A percentile compares a stretch with the other conserved stretches of the same genome.
phyloP scores from a whole-genome alignment of 2,888 invertebrate species.

The Drosophila pegasa region DNA sequence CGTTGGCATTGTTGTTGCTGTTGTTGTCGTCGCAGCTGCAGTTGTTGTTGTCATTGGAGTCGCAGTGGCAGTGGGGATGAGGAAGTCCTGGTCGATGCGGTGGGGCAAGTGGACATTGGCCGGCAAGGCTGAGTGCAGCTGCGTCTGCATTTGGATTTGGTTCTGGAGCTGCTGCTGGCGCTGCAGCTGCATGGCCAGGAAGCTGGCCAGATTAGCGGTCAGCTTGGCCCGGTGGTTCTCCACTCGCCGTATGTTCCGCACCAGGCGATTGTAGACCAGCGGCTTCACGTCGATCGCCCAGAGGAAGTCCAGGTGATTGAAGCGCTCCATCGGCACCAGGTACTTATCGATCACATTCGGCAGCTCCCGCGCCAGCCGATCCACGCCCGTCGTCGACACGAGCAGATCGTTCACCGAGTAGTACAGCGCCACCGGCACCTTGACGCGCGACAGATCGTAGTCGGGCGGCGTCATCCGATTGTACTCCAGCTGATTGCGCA shows the following conservation, averaged over 20 bases:
- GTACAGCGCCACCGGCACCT: slow-evolving; percentile 86
- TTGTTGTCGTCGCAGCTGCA: slow-evolving; percentile 8
- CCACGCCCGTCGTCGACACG: slow-evolving; percentile 87
- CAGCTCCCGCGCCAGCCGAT: slow-evolving; percentile 86
- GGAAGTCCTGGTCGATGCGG: slow-evolving; percentile 32
- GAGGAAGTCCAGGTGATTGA: slow-evolving; percentile 87
- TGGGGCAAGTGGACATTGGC: slow-evolving; percentile 63
- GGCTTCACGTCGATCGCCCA: slow-evolving; percentile 86
- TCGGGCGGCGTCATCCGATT: slow-evolving; percentile 86
- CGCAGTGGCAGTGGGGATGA: slow-evolving; percentile 12
- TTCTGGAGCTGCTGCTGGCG: slow-evolving; percentile 69
- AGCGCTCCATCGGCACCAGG: slow-evolving; percentile 86
- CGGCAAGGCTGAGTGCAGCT: slow-evolving; percentile 51
- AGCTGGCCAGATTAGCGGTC: slow-evolving; percentile 68
- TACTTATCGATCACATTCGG: slow-evolving; percentile 86
- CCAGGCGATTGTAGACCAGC: slow-evolving; percentile 85
- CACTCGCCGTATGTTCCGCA: slow-evolving; percentile 82
- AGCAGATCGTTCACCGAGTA: slow-evolving; percentile 88
- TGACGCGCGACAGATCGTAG: slow-evolving; percentile 86
- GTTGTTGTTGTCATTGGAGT: slow-evolving; percentile 18
- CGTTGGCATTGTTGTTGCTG: neutral
- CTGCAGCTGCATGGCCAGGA: slow-evolving; percentile 72
- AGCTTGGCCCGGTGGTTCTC: slow-evolving; percentile 82
- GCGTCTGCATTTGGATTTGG: slow-evolving; percentile 65
- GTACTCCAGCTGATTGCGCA: slow-evolving; percentile 86